Evolutionary conservation across 2,888 invertebrate genomes (phyloP).

Genomic region (Microchrysa polita): DNA sequence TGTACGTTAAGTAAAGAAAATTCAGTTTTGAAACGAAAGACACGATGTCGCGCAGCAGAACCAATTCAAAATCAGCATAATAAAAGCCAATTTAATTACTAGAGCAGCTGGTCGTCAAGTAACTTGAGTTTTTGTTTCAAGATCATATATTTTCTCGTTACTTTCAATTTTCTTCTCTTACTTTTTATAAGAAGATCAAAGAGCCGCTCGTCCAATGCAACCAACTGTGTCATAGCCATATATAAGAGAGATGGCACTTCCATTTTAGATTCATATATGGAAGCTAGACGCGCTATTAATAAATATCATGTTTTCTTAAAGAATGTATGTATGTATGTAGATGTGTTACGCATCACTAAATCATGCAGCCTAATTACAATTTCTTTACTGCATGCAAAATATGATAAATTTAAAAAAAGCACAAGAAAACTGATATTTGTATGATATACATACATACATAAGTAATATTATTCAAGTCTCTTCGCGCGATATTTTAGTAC

Average conservation of each 20-base stretch:
- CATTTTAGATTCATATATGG: no score
- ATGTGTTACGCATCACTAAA: slow-evolving; percentile 28
- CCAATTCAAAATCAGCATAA: no score
- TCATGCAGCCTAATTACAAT: slow-evolving; percentile 27
- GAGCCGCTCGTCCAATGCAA: no score
- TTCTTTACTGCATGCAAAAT: slow-evolving; percentile 25
- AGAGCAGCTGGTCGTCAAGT: neutral
- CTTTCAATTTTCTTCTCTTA: neutral
- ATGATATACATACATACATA: no score
- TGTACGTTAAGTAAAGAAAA: no score
- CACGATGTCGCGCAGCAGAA: no score
- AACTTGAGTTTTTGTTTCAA: neutral
- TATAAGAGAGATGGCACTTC: no score
- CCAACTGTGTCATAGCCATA: no score
- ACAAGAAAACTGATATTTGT: no score
- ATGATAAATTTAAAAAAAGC: neutral
- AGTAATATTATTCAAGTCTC: no score
- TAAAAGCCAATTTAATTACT: neutral
- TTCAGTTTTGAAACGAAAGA: no score
- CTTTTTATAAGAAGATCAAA: neutral
- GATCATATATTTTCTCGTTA: neutral
- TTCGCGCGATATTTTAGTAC: neutral
- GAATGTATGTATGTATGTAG: slow-evolving; percentile 20
- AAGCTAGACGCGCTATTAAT: no score
- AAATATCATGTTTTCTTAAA: neutral